Evolutionary conservation across 64 coral and sea anemone genomes (phyloP), one percentile per base, ranked within the genome.

Genomic region (Cladopsammia gracilis): DNA sequence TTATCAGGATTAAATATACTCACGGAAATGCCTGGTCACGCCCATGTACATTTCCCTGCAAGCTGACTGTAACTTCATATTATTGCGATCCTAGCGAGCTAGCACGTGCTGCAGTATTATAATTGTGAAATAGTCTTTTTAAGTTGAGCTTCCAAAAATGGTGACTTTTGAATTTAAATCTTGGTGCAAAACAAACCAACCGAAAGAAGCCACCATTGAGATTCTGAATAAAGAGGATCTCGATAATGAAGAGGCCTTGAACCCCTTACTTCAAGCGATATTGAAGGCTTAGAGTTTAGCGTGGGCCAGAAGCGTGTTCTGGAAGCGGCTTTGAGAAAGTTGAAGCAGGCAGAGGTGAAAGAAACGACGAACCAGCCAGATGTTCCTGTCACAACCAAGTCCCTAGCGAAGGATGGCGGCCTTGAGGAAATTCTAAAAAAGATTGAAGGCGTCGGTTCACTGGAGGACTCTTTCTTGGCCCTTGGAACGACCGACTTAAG

Each of bases 361-460:
- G n/a, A 78, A 78, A 54, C 75, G 10, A 14, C 49, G n/a, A 78
- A 7, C n/a, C 6, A 57, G 8, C 5, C 10, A 25, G 43, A 11
- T 50, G n/a, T 22, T 54, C 6, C 75, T 25, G 49, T 78, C 49
- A 56, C 75, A 7, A 78, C 75, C 19, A 78, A 78, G 13, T 54
- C 75, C 49, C 20, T 78, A 54, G 49, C 49, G 6, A 78, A 57
- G 12, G 22, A 77, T 56, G 75, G 74, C 48, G 48, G 75, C 4
- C 51, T 77, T 22, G 48, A 57, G 23, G 75, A 77, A 56, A 77
- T 77, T n/a, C 49, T 77, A 7, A 77, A 77, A 49, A 78, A 78
- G 10, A 56, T 57, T 57, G 22, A 56, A 57, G n/a, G 75, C 13
- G 50, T 20, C 2, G 75, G 75, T 7, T 53, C 75, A 26, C 75